Evolutionary conservation across 30 jellyfish, hydroid and myxozoan species (phyloP).

Genomic region (Mastigias papua): DNA sequence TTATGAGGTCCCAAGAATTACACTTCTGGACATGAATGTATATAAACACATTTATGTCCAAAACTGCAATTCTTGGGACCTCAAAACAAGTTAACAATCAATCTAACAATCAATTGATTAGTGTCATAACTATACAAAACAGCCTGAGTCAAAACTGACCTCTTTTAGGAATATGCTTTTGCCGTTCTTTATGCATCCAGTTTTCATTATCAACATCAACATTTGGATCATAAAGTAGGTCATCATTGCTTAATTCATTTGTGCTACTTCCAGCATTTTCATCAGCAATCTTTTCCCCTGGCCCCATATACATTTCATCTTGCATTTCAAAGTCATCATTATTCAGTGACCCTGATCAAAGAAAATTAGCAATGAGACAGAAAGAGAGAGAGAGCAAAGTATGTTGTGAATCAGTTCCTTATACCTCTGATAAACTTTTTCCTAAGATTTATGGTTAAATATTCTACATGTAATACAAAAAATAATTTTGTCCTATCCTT

Average conservation of each 20-base stretch:
- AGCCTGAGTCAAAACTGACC: neutral
- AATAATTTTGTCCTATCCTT: too few relatives aligned
- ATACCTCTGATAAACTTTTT: too few relatives aligned
- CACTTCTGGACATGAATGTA: too few relatives aligned
- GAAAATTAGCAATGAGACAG: too few relatives aligned
- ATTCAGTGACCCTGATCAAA: conserved; percentile 19
- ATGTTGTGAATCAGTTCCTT: too few relatives aligned
- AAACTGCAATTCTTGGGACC: too few relatives aligned
- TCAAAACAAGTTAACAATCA: neutral
- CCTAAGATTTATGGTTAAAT: too few relatives aligned
- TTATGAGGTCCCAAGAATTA: too few relatives aligned
- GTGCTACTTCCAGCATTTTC: neutral
- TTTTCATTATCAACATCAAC: conserved; percentile 76
- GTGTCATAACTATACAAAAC: neutral
- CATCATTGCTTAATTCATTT: conserved; percentile 60
- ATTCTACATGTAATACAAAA: too few relatives aligned
- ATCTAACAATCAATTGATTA: neutral
- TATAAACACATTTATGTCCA: too few relatives aligned
- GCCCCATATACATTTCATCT: conserved; percentile 26
- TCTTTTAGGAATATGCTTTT: conserved; percentile 34
- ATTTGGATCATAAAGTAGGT: conserved; percentile 77
- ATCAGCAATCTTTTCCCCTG: neutral
- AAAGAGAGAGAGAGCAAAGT: too few relatives aligned
- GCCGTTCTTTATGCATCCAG: conserved; percentile 71
- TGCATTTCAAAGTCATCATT: conserved; percentile 53